Evolutionary conservation across 2,888 invertebrate genomes (phyloP), one percentile per base, ranked within the genome.

Genomic region (Plebejus melissa): DNA sequence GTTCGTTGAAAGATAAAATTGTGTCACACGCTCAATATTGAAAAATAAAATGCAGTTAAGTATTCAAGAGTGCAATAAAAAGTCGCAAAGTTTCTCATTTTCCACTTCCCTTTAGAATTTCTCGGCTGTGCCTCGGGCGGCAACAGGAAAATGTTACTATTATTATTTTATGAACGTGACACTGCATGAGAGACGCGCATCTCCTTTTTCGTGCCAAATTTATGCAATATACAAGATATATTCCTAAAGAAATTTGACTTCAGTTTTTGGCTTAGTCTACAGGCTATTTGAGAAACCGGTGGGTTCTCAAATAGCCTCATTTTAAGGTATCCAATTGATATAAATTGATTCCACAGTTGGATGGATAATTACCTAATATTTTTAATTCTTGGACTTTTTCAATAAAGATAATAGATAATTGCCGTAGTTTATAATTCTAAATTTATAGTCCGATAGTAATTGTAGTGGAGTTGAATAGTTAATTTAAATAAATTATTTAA

Each of bases 121-220:
- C 75, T 60, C 58, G 71, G 41, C 57, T 38, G 32, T 46, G 60
- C 70, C 71, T 13, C 41, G 58, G 32, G 57, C 58, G 38, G 54
- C 71, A 70, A 71, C 58, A 75, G 70, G 75, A 75, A 75, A 75
- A 46, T 70, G 58, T 32, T 46, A 57, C 71, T 70, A 57, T 50
- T 70, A 58, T 75, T 75, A 72, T 75, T 75, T 71, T 46, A 71
- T 75, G 71, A 70, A 71, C 75, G 75, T 75, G 75, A 75, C 69
- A 41, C 36, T 58, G 46, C 70, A 58, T 72, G 46, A 50, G 58
- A 60, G 32, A 72, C 71, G 70, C 46, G 60, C 58, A 71, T 60
- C 54, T 71, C 32, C 46, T 70, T 13, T 46, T 58, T 32, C 28
- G 71, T 75, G 28, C 41, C 57, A 57, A 74, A 74, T 71, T 72